Conservation (phyloP, 2,113 vertebrate species). For the Orthonyx spaldingii region DNA sequence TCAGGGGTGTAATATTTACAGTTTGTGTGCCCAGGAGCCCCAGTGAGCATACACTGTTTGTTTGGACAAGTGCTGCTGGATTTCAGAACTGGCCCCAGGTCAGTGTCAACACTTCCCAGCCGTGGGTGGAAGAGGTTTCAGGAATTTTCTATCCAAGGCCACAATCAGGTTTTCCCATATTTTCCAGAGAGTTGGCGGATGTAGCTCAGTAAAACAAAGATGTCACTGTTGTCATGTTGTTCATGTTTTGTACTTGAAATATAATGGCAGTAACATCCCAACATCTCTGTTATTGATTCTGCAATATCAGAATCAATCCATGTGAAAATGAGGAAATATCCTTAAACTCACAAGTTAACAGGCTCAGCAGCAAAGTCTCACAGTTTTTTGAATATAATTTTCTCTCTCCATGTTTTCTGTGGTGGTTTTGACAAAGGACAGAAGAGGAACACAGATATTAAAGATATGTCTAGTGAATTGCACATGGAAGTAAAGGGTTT, state of each 20-base stretch:
- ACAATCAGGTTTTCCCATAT: not conserved
- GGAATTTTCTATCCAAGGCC: not conserved
- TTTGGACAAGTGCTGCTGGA: slow-evolving; percentile 61
- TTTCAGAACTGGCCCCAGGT: slow-evolving; percentile 38
- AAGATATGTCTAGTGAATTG: not conserved
- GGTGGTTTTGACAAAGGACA: not conserved
- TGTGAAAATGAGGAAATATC: not conserved
- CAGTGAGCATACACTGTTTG: slow-evolving; percentile 12
- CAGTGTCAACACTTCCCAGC: slow-evolving; percentile 12
- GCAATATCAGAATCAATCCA: not conserved
- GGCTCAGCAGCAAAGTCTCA: not conserved
- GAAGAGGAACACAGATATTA: not conserved
- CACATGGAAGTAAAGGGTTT: rapidly evolving
- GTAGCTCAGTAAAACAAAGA: not conserved
- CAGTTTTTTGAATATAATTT: not conserved
- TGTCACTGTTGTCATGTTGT: not conserved
- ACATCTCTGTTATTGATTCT: not conserved
- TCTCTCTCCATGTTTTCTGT: not conserved
- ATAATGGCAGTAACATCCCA: not conserved
- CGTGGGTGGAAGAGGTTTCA: not conserved
- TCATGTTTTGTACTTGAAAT: not conserved
- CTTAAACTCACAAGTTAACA: not conserved
- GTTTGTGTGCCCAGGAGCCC: slow-evolving; percentile 23
- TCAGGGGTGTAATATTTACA: not conserved
- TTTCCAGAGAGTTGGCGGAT: not conserved